These are phyloP conservation scores for Spinus pinus DNA, from an alignment of 2,797 vertebrate species.

Conservation along the genomic window DNA sequence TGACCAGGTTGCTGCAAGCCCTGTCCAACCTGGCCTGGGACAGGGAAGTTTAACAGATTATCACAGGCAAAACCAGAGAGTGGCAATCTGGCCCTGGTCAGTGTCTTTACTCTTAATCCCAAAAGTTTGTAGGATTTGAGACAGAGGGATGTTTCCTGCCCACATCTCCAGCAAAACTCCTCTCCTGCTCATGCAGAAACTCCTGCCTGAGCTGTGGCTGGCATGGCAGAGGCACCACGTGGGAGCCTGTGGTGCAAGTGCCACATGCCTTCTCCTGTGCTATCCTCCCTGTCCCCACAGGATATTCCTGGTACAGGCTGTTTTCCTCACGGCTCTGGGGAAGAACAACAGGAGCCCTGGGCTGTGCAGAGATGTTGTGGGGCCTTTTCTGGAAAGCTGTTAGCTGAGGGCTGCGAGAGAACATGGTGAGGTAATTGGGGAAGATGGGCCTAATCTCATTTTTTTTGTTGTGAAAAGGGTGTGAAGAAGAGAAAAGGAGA, in stretches of 20 bases:
- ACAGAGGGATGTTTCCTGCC: neutral
- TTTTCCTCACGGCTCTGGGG: neutral
- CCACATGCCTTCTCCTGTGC: neutral
- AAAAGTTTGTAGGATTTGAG: neutral
- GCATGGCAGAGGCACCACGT: fast-evolving
- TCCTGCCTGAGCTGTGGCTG: neutral
- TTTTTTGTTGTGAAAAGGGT: constrained; percentile 37
- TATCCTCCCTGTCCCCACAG: fast-evolving
- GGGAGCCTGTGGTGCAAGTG: fast-evolving
- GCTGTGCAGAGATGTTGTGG: fast-evolving
- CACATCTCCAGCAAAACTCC: neutral
- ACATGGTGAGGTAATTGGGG: constrained; percentile 15
- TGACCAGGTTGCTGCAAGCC: neutral
- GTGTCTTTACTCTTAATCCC: neutral
- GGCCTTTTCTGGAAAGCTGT: neutral
- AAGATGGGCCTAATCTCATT: constrained; percentile 53
- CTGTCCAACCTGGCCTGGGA: fast-evolving
- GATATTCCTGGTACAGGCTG: neutral
- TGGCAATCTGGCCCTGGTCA: neutral
- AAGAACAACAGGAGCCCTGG: neutral
- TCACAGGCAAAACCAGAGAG: neutral
- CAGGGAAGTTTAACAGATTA: neutral
- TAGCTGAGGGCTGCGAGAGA: neutral
- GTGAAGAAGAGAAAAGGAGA: constrained; percentile 56
- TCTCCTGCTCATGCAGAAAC: neutral